Percentiles rank a stretch among this genome's conserved stretches.
These are phyloP conservation scores for Pandemis corylana DNA, from an alignment of 2,888 invertebrate genomes.

Conservation along the genomic window DNA sequence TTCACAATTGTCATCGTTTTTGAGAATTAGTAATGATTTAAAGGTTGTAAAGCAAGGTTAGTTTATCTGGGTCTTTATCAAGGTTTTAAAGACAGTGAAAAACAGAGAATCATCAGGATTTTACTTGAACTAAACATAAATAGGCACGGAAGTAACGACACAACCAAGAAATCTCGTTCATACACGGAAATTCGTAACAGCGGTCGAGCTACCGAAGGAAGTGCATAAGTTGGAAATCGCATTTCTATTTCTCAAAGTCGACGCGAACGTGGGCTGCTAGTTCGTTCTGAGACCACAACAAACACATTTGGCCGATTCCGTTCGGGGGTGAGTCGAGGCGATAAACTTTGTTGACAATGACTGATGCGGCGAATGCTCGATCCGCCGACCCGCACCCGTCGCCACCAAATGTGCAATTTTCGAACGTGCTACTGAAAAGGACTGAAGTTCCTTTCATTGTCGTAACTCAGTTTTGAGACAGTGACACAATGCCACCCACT, in stretches of 20 bases:
- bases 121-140: neutral
- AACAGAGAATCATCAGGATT: neutral
- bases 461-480: conserved; percentile 69
- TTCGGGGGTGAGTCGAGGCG: conserved; percentile 55
- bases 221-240: conserved; percentile 56
- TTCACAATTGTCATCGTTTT: too few relatives aligned
- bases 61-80: too few relatives aligned
- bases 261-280: conserved; percentile 47
- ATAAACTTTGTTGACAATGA: conserved; percentile 81
- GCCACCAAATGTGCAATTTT: conserved; percentile 67
- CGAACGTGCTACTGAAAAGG: conserved; percentile 64
- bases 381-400: conserved; percentile 49
- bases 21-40: too few relatives aligned
- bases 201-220: conserved; percentile 45
- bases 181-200: conserved; percentile 26
- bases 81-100: neutral
- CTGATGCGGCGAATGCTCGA: conserved; percentile 65
- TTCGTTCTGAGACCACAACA: conserved; percentile 68
- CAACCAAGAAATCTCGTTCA: conserved; percentile 12
- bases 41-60: too few relatives aligned
- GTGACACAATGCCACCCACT: conserved; percentile 65
- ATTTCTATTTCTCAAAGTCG: conserved; percentile 48
- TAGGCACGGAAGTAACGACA: neutral
- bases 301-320: conserved; percentile 72
- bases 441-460: conserved; percentile 60